Base-by-base conservation (phyloP, 1,140 invertebrate species). In the Pseudomyrmex sp. region DNA sequence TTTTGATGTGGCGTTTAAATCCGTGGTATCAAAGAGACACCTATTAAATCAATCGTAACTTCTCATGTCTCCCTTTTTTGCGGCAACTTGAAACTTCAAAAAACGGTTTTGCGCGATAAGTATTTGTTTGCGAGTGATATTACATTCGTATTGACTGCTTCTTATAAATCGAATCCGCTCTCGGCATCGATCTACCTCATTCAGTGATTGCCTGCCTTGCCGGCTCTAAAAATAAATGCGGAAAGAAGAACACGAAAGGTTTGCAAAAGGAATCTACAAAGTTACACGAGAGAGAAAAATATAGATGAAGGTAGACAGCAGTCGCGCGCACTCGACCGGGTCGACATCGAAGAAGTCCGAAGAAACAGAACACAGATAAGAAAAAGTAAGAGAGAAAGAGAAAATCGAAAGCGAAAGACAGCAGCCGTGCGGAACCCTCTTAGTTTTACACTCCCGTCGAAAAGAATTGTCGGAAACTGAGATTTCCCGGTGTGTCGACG, bases 1-100 rank as follows among this genome's bases (percentile, higher is more conserved):
- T 74, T 89, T 83, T 89, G 88, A 87, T 87, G 85, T 87, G 88
- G 83, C 79, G 83, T 79, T 89, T 86, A 89, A 80, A 89, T 35
- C 88, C 87, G 72, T 76, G 82, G 62, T 65, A 62, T 50, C 63
- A 59, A 80, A 84, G 75, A 84, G 83, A 69, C 77, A 80, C 26
- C 85, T 79, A 89, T 89, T 89, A 87, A 85, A 89, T 89, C 88
- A 89, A 87, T 87, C 85, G 63, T 18, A 52, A 48, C 58, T 46
- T 35, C 35, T 66, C 9, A 61, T 48, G 23, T 52, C 23, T 58
- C 63, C 58, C 35, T 35, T 35, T 35, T 59, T 84, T 82, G 59
- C 73, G n/a, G 26, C 18, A 52, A 82, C 35, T 35, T 69, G 70
- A 85, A 89, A 85, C 85, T 89, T 89, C 88, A 89, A 89, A 89